Evolutionary conservation across 2,888 invertebrate genomes (phyloP).

Genomic region (Phorcus lineatus): DNA sequence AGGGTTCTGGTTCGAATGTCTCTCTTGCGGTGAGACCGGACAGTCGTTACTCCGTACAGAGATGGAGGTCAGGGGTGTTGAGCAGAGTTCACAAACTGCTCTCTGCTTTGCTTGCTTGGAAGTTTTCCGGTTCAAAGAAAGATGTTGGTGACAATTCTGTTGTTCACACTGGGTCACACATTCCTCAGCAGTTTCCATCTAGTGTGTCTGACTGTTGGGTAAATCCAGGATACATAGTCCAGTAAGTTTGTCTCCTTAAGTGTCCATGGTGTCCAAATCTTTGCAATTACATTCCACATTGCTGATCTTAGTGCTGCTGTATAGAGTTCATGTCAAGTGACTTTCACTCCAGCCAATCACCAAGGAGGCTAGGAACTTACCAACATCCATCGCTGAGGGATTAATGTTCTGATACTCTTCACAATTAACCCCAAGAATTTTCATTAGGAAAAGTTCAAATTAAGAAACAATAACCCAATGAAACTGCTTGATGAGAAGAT

Average conservation of each 20-base stretch:
- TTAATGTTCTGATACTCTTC: too few relatives aligned
- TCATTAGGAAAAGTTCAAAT: too few relatives aligned
- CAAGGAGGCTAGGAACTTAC: too few relatives aligned
- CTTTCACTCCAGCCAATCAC: too few relatives aligned
- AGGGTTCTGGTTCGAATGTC: conserved; percentile 76
- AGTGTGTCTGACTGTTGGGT: conserved; percentile 38
- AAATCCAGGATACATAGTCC: conserved; percentile 41
- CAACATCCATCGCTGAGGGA: too few relatives aligned
- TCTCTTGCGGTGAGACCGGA: conserved; percentile 83
- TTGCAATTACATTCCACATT: too few relatives aligned
- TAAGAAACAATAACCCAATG: too few relatives aligned
- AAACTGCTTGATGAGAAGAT: too few relatives aligned
- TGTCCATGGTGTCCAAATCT: too few relatives aligned
- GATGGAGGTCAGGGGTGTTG: conserved; percentile 87
- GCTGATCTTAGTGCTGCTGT: too few relatives aligned
- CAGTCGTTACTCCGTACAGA: conserved; percentile 84
- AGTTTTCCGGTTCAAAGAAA: background rate
- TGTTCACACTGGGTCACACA: background rate
- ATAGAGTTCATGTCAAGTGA: too few relatives aligned
- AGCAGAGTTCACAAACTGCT: conserved; percentile 80
- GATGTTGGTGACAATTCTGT: background rate
- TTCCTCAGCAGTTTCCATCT: conserved; percentile 34
- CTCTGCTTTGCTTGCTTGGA: conserved; percentile 53
- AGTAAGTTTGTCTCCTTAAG: conserved; percentile 29
- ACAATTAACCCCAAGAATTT: too few relatives aligned